phyloP scores from a whole-genome alignment of 92 coral and sea anemone genomes.

The Palythoa heliodiscus region DNA sequence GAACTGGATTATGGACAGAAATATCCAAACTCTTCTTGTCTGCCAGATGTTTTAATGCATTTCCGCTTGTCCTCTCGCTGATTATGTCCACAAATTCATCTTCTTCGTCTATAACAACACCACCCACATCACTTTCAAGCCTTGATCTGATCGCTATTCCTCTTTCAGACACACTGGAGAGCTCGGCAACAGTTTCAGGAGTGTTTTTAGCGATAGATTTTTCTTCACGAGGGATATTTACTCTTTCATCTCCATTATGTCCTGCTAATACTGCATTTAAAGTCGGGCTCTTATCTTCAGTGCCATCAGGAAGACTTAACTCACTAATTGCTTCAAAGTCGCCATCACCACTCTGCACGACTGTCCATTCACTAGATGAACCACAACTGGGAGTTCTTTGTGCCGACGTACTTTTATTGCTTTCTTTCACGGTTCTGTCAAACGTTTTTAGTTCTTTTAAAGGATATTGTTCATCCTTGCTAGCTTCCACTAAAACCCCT shows the following conservation, averaged over 20 bases:
- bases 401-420: not conserved
- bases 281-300: not conserved
- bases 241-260: not conserved
- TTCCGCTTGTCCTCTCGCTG: not conserved
- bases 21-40: not conserved
- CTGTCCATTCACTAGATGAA: constrained; percentile 24
- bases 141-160: not conserved
- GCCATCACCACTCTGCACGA: not conserved
- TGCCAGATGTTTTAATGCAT: not conserved
- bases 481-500: not conserved
- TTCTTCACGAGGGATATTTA: not conserved
- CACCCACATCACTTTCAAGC: not conserved
- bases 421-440: too few relatives aligned
- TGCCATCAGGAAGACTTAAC: constrained; percentile 21
- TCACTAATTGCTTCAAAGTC: constrained; percentile 33
- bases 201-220: not conserved
- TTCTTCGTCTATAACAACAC: too few relatives aligned
- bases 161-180: not conserved
- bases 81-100: not conserved
- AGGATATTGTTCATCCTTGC: not conserved
- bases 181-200: not conserved
- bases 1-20: not conserved
- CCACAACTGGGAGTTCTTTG: constrained; percentile 6
- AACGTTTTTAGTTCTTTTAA: not conserved
- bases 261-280: not conserved